These are phyloP conservation scores for Epiblema foenella DNA, from an alignment of 2,888 invertebrate genomes.

Conservation along the genomic window DNA sequence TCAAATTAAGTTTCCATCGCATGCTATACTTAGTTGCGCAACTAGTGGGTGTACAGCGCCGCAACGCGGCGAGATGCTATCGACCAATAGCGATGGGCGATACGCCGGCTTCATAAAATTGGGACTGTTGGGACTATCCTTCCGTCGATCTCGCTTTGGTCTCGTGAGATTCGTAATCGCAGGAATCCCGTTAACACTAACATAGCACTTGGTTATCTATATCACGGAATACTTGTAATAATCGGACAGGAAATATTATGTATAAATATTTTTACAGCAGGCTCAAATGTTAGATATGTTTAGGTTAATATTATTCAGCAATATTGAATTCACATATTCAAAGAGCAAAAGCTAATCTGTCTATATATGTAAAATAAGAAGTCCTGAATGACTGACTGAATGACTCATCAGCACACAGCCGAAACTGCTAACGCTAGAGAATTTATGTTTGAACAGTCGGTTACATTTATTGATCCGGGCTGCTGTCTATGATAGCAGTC, in stretches of 20 bases:
- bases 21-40: constrained; percentile 9
- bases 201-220: neutral
- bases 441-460: too few relatives aligned
- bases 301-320: too few relatives aligned
- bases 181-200: constrained; percentile 8
- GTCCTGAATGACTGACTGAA: too few relatives aligned
- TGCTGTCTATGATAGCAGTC: too few relatives aligned
- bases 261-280: too few relatives aligned
- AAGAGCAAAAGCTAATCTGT: too few relatives aligned
- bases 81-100: constrained; percentile 33
- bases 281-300: too few relatives aligned
- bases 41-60: constrained; percentile 32
- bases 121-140: constrained; percentile 39
- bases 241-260: neutral
- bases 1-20: constrained; percentile 6
- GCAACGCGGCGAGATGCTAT: constrained; percentile 22
- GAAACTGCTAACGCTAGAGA: too few relatives aligned
- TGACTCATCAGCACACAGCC: too few relatives aligned
- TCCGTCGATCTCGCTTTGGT: constrained; percentile 30
- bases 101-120: constrained; percentile 41
- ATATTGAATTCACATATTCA: too few relatives aligned
- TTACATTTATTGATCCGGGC: too few relatives aligned
- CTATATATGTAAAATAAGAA: too few relatives aligned
- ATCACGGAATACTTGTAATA: neutral
- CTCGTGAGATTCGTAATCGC: constrained; percentile 41